Percentiles rank a stretch among this genome's conserved stretches.
phyloP scores from a whole-genome alignment of 2,797 vertebrate genomes.

The Megalops cyprinoides region DNA sequence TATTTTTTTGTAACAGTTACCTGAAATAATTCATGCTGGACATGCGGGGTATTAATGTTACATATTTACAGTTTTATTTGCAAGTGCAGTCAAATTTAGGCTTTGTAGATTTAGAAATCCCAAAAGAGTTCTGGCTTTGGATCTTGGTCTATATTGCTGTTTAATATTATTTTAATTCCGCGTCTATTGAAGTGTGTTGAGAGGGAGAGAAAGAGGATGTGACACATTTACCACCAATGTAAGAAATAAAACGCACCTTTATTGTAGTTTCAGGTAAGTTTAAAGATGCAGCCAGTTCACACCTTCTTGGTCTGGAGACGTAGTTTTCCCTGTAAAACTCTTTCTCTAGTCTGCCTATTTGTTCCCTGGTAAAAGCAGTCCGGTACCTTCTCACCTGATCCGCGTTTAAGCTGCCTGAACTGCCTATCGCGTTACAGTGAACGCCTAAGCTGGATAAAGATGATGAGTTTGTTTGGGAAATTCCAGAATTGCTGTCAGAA shows the following conservation, averaged over 20 bases:
- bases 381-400: constrained; percentile 89
- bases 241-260: constrained; percentile 77
- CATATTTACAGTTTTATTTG: too few species aligned
- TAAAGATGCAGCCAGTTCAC: constrained; percentile 92
- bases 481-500: constrained; percentile 85
- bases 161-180: too few species aligned
- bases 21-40: too few species aligned
- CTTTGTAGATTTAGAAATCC: too few species aligned
- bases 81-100: too few species aligned
- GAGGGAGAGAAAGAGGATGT: too few species aligned
- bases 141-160: too few species aligned
- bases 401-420: constrained; percentile 80
- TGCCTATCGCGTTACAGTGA: constrained; percentile 77
- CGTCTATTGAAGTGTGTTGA: too few species aligned
- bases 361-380: constrained; percentile 83
- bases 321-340: constrained; percentile 88
- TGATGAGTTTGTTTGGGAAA: constrained; percentile 79
- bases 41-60: too few species aligned
- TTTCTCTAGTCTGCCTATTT: constrained; percentile 84
- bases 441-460: constrained; percentile 80
- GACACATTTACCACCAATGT: neutral
- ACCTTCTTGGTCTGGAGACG: constrained; percentile 94
- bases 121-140: too few species aligned
- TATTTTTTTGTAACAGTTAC: too few species aligned
- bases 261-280: constrained; percentile 98